Evolutionary conservation across 2,888 invertebrate species (phyloP).

Genomic region (Pseudococcus longispinus): DNA sequence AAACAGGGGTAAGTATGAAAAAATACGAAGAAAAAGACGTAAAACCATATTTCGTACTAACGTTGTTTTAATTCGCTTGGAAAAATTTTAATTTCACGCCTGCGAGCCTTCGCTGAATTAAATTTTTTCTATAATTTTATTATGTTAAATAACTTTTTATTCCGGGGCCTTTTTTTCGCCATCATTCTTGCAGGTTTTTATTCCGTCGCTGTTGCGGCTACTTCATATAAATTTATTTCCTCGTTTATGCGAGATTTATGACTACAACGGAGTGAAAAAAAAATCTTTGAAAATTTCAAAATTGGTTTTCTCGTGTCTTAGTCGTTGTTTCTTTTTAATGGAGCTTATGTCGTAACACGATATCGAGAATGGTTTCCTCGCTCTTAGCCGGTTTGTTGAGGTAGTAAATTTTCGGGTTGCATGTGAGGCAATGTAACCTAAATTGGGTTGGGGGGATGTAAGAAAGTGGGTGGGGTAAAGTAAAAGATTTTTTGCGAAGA

Average conservation of each 20-base stretch:
- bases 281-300: slow-evolving; percentile 26
- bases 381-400: background rate
- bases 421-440: background rate
- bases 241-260: slow-evolving; percentile 43
- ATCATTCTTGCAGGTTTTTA: background rate
- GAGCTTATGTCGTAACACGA: background rate
- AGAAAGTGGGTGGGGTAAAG: background rate
- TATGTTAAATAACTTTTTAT: slow-evolving; percentile 46
- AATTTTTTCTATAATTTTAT: slow-evolving; percentile 46
- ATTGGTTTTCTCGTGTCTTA: background rate
- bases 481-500: background rate
- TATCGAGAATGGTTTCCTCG: background rate
- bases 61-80: slow-evolving; percentile 41
- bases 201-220: background rate
- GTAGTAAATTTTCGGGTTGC: background rate
- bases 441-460: background rate
- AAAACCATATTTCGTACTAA: slow-evolving; percentile 41
- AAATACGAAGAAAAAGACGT: slow-evolving; percentile 2
- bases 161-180: background rate
- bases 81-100: slow-evolving; percentile 46
- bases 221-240: slow-evolving; percentile 45
- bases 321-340: background rate
- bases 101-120: slow-evolving; percentile 43
- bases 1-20: background rate
- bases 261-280: background rate